A percentile compares a stretch with the other conserved stretches of the same genome.
Evolutionary conservation across 2,113 vertebrate genomes (phyloP).

Genomic region (Corythoichthys intestinalis): DNA sequence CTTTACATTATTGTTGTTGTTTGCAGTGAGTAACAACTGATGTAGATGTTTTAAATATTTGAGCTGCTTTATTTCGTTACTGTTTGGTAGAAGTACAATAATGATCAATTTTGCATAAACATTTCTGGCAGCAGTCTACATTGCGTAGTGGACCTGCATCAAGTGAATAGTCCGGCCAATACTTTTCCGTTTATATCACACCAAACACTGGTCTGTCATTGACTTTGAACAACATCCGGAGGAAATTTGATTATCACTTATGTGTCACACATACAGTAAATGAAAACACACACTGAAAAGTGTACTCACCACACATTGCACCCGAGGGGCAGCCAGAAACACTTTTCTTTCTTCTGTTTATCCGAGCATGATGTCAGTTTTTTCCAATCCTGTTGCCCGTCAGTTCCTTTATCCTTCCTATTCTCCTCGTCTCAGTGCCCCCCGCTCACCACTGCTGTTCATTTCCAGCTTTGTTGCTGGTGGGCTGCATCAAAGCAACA

Average conservation of each 20-base stretch:
- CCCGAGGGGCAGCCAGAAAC: constrained; percentile 57
- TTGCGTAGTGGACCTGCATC: constrained; percentile 4
- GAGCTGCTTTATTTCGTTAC: not conserved
- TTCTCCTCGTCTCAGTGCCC: constrained; percentile 46
- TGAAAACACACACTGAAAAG: not conserved
- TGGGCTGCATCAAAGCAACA: constrained; percentile 46
- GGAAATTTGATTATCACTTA: constrained; percentile 18
- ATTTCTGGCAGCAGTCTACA: not conserved
- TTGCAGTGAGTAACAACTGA: not conserved
- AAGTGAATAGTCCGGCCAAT: not conserved
- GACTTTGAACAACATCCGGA: constrained; percentile 32
- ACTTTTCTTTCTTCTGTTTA: constrained; percentile 53
- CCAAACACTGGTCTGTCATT: constrained; percentile 30
- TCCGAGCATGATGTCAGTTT: constrained; percentile 55
- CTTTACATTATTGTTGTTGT: not conserved
- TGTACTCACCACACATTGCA: constrained; percentile 76
- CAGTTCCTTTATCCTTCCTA: constrained; percentile 41
- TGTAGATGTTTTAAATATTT: not conserved
- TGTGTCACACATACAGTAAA: constrained; percentile 9
- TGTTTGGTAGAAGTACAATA: not conserved
- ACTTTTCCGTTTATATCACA: not conserved
- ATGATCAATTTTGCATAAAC: not conserved
- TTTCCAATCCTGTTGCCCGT: constrained; percentile 37
- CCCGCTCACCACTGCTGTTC: constrained; percentile 45
- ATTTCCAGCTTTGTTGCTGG: constrained; percentile 66